A percentile compares a stretch with the other conserved stretches of the same genome.
These are phyloP conservation scores for Drosophila chauvacae DNA, from an alignment of 1,140 invertebrate species.

Conservation along the genomic window DNA sequence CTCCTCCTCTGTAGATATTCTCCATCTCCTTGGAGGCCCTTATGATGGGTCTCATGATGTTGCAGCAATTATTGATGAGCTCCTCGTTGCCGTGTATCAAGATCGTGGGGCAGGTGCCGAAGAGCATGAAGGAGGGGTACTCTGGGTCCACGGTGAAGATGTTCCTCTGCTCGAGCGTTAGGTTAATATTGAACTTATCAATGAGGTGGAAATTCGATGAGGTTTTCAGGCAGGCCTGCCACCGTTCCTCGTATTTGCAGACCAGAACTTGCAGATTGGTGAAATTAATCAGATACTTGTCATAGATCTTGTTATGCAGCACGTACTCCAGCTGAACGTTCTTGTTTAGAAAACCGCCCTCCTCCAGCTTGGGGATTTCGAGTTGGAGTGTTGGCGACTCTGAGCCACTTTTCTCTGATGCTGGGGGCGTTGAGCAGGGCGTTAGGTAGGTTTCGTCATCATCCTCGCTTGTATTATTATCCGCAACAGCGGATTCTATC, in stretches of 20 bases:
- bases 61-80: slow-evolving; percentile 89
- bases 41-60: slow-evolving; percentile 85
- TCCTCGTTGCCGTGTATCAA: slow-evolving; percentile 95
- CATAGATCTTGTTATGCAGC: slow-evolving; percentile 91
- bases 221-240: slow-evolving; percentile 92
- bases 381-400: slow-evolving; percentile 75
- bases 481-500: slow-evolving; percentile 29
- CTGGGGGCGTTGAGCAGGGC: slow-evolving; percentile 96
- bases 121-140: slow-evolving; percentile 92
- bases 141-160: slow-evolving; percentile 93
- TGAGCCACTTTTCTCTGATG: slow-evolving; percentile 88
- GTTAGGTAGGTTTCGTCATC: slow-evolving; percentile 92
- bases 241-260: slow-evolving; percentile 94
- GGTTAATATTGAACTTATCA: slow-evolving; percentile 95
- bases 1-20: slow-evolving; percentile 80
- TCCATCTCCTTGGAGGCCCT: slow-evolving; percentile 52
- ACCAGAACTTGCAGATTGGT: slow-evolving; percentile 95
- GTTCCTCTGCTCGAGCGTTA: slow-evolving; percentile 92
- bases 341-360: slow-evolving; percentile 60
- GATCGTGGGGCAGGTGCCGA: slow-evolving; percentile 93
- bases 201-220: slow-evolving; percentile 94
- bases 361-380: slow-evolving; percentile 37
- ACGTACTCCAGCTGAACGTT: slow-evolving; percentile 87
- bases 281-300: slow-evolving; percentile 93
- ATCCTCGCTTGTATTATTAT: slow-evolving; percentile 72